phyloP scores from a whole-genome alignment of 2,797 vertebrate genomes.

The Oophaga sylvatica region DNA sequence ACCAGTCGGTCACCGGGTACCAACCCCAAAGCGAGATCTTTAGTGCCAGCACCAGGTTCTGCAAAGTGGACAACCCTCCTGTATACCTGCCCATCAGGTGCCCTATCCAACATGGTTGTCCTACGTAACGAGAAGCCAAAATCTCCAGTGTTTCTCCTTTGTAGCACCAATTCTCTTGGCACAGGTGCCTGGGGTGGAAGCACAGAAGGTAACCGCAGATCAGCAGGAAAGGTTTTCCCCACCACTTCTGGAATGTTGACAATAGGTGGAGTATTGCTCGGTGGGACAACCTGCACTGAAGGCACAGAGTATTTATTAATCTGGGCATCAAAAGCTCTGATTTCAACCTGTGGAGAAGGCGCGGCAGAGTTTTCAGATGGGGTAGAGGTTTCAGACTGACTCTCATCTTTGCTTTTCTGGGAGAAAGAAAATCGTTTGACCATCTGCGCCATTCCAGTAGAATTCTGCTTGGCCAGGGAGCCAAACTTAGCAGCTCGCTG shows the following conservation, averaged over 20 bases:
- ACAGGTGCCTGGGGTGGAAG: conserved; percentile 78
- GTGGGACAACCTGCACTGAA: conserved; percentile 60
- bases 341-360: conserved; percentile 90
- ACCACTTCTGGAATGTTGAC: conserved; percentile 82
- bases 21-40: conserved; percentile 90
- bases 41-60: conserved; percentile 92
- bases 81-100: conserved; percentile 85
- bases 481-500: conserved; percentile 92
- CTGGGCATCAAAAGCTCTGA: conserved; percentile 82
- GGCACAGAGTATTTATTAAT: conserved; percentile 73
- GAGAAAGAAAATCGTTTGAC: conserved; percentile 98
- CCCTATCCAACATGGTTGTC: conserved; percentile 92
- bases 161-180: conserved; percentile 87
- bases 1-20: conserved; percentile 93
- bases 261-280: conserved; percentile 62
- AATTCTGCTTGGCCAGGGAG: conserved; percentile 92
- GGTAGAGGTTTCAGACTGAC: conserved; percentile 89
- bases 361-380: conserved; percentile 90
- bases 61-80: conserved; percentile 92
- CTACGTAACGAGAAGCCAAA: conserved; percentile 95
- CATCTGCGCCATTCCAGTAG: conserved; percentile 85
- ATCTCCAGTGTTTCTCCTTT: conserved; percentile 91
- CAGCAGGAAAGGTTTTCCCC: conserved; percentile 82
- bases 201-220: conserved; percentile 83
- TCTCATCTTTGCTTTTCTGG: conserved; percentile 91